A percentile compares a stretch with the other conserved stretches of the same genome.
Conservation (phyloP, 2,113 vertebrate species). For the Equus quagga region DNA sequence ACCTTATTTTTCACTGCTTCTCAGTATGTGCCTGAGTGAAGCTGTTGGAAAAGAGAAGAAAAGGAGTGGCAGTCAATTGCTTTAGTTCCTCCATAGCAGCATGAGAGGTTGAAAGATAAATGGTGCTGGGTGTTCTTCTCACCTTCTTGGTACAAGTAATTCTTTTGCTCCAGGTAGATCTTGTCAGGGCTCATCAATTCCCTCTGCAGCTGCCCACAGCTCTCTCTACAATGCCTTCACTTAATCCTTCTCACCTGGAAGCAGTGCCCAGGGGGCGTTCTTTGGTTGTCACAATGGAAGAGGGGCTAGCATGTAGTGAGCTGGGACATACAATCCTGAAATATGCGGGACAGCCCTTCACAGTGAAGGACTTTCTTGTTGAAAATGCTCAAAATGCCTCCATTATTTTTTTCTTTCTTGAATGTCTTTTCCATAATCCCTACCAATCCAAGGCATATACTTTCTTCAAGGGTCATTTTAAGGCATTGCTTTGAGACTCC, state of each 20-base stretch:
- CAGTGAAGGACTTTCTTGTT: neutral
- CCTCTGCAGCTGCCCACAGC: neutral
- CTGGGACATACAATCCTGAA: neutral
- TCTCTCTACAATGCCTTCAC: neutral
- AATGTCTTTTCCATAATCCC: neutral
- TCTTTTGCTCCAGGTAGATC: neutral
- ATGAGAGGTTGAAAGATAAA: neutral
- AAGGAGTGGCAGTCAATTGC: neutral
- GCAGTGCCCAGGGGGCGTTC: neutral
- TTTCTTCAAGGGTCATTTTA: neutral
- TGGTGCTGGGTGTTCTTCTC: neutral
- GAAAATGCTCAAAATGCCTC: neutral
- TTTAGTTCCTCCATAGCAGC: neutral
- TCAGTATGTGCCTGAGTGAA: neutral
- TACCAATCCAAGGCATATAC: neutral
- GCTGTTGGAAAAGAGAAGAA: neutral
- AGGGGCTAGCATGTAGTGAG: neutral
- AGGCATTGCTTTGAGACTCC: neutral
- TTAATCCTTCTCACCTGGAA: neutral
- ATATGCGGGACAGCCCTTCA: neutral
- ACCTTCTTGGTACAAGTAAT: neutral
- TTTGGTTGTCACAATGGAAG: neutral
- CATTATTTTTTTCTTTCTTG: neutral
- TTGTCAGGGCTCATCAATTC: neutral
- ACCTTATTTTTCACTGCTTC: neutral